phyloP scores from a whole-genome alignment of 1,140 invertebrate species.

The Drosophila pseudoobscura region DNA sequence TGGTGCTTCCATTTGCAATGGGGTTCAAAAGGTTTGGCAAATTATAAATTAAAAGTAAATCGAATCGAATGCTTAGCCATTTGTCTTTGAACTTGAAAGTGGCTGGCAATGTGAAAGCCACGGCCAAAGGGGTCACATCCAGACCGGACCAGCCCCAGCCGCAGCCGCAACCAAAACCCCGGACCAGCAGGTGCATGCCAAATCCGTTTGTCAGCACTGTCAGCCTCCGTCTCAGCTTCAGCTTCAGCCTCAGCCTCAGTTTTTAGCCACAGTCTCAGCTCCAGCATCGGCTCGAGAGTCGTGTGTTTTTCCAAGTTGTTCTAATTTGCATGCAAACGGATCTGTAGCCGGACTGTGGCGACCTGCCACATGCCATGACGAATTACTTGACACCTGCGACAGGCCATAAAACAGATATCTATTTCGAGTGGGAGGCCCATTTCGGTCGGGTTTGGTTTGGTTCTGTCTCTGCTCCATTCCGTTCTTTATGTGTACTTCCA shows the following conservation, averaged over 20 bases:
- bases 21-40: conserved; percentile 76
- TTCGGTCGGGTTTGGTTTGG: background rate
- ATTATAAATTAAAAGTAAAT: conserved; percentile 82
- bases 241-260: too few relatives aligned
- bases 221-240: background rate
- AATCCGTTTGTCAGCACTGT: conserved; percentile 69
- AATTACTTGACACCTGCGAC: conserved; percentile 69
- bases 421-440: conserved; percentile 53
- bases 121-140: conserved; percentile 51
- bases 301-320: conserved; percentile 74
- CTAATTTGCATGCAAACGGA: conserved; percentile 79
- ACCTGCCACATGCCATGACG: conserved; percentile 70
- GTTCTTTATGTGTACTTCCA: too few relatives aligned
- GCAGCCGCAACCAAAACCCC: conserved; percentile 7
- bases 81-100: conserved; percentile 79
- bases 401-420: conserved; percentile 26
- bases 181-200: conserved; percentile 68
- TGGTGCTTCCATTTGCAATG: conserved; percentile 55
- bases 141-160: background rate
- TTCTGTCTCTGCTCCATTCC: too few relatives aligned
- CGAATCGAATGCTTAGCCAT: conserved; percentile 76
- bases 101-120: conserved; percentile 67
- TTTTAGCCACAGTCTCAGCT: too few relatives aligned
- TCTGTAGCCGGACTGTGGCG: conserved; percentile 55
- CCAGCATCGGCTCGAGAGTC: conserved; percentile 18